Base-by-base conservation (phyloP, 2,888 invertebrate species). In the Linhomoeus sp. region DNA sequence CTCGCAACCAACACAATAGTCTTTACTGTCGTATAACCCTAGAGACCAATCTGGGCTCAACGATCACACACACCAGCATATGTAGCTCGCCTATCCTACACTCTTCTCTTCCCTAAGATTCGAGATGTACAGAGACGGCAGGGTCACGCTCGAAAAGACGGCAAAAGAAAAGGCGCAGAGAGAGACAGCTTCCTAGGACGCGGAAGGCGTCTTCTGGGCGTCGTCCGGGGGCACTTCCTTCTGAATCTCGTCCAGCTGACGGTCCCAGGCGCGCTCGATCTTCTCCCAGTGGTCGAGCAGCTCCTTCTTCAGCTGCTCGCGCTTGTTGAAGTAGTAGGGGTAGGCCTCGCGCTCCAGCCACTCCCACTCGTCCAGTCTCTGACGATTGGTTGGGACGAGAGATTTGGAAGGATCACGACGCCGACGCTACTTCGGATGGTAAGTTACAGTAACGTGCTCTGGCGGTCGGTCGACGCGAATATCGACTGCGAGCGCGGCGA, bases 321-420 rank as follows among this genome's bases (percentile, higher is more conserved):
- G 58, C 43, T 49, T 54, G 45, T 61, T 63, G 58, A 64, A 63
- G 50, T 62, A 63, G 53, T 61, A 60, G 3, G 63, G 63, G 55
- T 60, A 63, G 50, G 60, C 38, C 19, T 45, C 43, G 41, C 26
- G 36, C 15, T 46, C 46, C 22, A 35, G 38, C 14, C 29, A 35
- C 3, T 33, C 23, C 49, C 49, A 49, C 14, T 1, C 23, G 41
- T 49, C 50, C 19, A 45, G 23, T 15, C 3, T 26, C 50, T 48
- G 22, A 24, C 3, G 23, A 9, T n/a, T 2, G 12, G 12, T 12
- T 12, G 9, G 9, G 9, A 12, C 12, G 15, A 33, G 15, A 9
- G 9, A 33, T 33, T 33, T 15, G 15, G 9, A 15, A 12, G 9
- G 33, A 33, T 12, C 9, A 33, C 12, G 15, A 15, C 9, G 15